Percentiles rank a stretch among this genome's conserved stretches.
Conservation (phyloP, 2,888 invertebrate genomes). For the Carpatolechia fugitivella region DNA sequence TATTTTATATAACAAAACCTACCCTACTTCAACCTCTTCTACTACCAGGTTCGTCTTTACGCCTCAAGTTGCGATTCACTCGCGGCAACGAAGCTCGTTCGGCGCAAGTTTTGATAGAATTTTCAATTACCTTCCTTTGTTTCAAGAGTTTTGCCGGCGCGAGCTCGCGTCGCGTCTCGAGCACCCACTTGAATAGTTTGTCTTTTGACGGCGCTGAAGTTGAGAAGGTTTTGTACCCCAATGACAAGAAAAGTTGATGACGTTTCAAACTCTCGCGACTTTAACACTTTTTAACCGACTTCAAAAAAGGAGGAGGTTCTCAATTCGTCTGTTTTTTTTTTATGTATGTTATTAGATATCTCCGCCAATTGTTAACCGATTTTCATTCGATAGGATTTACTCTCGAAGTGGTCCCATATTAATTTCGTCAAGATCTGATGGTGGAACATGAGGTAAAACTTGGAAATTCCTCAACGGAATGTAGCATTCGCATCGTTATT, state of each 20-base stretch:
- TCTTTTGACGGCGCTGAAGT: slow-evolving; percentile 13
- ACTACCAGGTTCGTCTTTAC: not conserved
- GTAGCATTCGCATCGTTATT: no score
- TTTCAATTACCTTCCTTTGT: slow-evolving; percentile 78
- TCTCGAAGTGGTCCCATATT: no score
- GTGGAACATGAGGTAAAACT: no score
- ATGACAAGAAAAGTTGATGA: not conserved
- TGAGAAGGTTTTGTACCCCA: not conserved
- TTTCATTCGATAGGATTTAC: no score
- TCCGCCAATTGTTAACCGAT: no score
- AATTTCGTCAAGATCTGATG: no score
- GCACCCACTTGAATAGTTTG: slow-evolving; percentile 24
- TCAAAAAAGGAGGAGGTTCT: no score
- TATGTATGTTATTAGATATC: no score
- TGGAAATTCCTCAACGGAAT: no score
- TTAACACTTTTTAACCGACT: no score
- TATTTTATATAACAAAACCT: not conserved
- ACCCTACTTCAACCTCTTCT: not conserved
- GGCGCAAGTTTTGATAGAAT: slow-evolving; percentile 77
- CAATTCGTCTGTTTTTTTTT: no score
- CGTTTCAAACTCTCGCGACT: no score
- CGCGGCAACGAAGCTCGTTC: slow-evolving; percentile 42
- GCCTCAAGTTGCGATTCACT: slow-evolving; percentile 8
- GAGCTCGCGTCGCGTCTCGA: slow-evolving; percentile 21
- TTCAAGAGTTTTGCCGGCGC: slow-evolving; percentile 55